Percentiles rank a stretch among this genome's conserved stretches.
Evolutionary conservation across 2,113 vertebrate genomes (phyloP).

Genomic region (Podarcis cretensis): DNA sequence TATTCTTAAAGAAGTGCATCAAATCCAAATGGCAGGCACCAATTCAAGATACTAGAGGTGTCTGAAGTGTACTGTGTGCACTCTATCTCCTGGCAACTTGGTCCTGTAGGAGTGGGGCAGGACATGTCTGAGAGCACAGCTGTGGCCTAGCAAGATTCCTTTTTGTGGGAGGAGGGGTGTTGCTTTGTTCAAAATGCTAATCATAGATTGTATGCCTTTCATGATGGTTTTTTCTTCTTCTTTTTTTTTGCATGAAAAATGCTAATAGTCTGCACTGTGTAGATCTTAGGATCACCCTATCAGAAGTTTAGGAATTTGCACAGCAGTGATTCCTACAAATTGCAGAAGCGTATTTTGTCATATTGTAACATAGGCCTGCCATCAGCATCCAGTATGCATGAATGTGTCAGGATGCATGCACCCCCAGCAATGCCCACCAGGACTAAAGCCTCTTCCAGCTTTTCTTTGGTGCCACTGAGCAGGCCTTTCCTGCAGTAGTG

Average conservation of each 20-base stretch:
- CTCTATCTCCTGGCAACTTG: neutral
- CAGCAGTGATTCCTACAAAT: neutral
- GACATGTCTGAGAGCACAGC: neutral
- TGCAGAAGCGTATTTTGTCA: neutral
- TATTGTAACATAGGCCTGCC: neutral
- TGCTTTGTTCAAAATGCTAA: neutral
- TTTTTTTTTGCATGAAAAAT: neutral
- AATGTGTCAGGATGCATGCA: neutral
- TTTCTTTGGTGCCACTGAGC: neutral
- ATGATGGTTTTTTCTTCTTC: neutral
- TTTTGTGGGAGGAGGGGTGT: neutral
- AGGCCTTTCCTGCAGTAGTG: neutral
- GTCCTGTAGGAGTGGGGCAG: neutral
- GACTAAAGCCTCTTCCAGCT: neutral
- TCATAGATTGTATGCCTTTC: neutral
- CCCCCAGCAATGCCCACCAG: neutral
- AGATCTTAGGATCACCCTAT: neutral
- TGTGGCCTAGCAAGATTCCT: neutral
- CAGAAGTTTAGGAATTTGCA: neutral
- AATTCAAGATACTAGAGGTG: neutral
- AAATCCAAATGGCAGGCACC: neutral
- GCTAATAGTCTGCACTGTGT: neutral
- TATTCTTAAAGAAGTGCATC: neutral
- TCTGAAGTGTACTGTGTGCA: neutral
- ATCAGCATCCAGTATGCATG: neutral